These are phyloP conservation scores for Hycleus phaleratus DNA, from an alignment of 1,140 invertebrate genomes.

Conservation along the genomic window DNA sequence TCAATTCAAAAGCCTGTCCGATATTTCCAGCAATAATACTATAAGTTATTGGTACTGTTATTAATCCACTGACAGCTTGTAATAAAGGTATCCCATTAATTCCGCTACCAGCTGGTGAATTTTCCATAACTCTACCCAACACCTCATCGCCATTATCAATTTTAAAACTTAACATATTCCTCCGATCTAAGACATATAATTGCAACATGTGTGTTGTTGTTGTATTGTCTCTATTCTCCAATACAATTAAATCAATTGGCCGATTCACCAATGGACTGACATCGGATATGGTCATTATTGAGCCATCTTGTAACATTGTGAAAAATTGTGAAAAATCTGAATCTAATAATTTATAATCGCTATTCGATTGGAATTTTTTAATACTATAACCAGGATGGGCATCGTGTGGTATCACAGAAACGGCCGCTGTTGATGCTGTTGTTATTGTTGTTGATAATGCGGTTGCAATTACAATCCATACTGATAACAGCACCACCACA, in stretches of 20 bases:
- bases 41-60: slow-evolving; percentile 61
- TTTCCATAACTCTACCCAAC: slow-evolving; percentile 58
- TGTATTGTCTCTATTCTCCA: slow-evolving; percentile 70
- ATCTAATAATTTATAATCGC: slow-evolving; percentile 59
- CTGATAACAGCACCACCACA: slow-evolving; percentile 9
- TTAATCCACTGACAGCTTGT: slow-evolving; percentile 48
- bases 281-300: slow-evolving; percentile 83
- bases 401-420: slow-evolving; percentile 68
- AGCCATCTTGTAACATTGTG: slow-evolving; percentile 76
- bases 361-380: slow-evolving; percentile 56
- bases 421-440: slow-evolving; percentile 16
- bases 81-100: slow-evolving; percentile 61
- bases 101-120: slow-evolving; percentile 57
- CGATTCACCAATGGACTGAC: slow-evolving; percentile 69
- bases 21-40: slow-evolving; percentile 67
- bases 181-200: slow-evolving; percentile 72
- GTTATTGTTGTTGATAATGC: slow-evolving; percentile 3
- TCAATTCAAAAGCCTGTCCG: slow-evolving; percentile 60
- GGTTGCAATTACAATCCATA: slow-evolving; percentile 6
- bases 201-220: slow-evolving; percentile 73
- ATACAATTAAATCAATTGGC: slow-evolving; percentile 68
- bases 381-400: slow-evolving; percentile 78
- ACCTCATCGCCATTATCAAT: slow-evolving; percentile 55
- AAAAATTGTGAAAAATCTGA: slow-evolving; percentile 75
- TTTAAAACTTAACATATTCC: slow-evolving; percentile 70